A percentile compares a stretch with the other conserved stretches of the same genome.
Conservation (phyloP, 2,797 vertebrate species). For the Atherinosoma microstoma region DNA sequence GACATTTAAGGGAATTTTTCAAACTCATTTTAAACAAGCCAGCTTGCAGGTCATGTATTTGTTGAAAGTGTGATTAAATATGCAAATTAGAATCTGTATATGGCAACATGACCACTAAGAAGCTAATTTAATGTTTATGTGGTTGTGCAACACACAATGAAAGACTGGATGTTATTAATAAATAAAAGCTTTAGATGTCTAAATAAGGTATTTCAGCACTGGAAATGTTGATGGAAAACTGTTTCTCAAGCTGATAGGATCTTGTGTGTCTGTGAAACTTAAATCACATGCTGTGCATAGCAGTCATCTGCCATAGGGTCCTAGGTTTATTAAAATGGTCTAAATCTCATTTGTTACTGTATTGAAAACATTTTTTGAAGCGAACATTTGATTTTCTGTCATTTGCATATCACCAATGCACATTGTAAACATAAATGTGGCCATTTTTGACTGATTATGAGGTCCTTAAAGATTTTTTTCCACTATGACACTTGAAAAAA, state of each 20-base stretch:
- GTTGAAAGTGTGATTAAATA: slow-evolving; percentile 26
- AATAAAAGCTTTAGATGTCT: slow-evolving; percentile 4
- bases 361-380: neutral
- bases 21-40: slow-evolving; percentile 1
- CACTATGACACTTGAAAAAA: neutral
- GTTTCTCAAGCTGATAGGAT: slow-evolving; percentile 16
- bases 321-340: neutral
- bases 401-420: neutral
- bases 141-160: slow-evolving; percentile 30
- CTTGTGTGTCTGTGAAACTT: neutral
- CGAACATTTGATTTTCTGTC: neutral
- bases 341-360: neutral
- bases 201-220: neutral
- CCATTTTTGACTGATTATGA: neutral
- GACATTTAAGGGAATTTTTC: neutral
- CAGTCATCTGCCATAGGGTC: too few relatives aligned
- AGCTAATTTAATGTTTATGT: slow-evolving; percentile 23
- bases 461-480: too few relatives aligned
- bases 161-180: slow-evolving; percentile 6
- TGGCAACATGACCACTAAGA: slow-evolving; percentile 17
- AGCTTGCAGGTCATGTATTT: slow-evolving; percentile 27
- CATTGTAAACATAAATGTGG: neutral
- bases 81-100: slow-evolving; percentile 33
- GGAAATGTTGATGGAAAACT: neutral
- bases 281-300: neutral